These are phyloP conservation scores for Menidia beryllina DNA, from an alignment of 2,113 vertebrate species.

Conservation along the genomic window DNA sequence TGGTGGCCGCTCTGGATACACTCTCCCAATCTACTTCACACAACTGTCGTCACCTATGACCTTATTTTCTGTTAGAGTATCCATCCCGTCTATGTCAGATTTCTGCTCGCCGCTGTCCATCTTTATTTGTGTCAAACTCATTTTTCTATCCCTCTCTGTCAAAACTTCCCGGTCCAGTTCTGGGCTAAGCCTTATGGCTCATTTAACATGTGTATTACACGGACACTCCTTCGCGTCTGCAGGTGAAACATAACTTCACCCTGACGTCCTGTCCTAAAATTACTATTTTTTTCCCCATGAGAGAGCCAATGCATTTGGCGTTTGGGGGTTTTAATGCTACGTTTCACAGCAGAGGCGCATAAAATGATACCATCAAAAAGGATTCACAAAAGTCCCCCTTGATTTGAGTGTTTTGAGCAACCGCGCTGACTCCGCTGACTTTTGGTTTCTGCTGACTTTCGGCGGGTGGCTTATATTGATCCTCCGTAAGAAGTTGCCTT, in stretches of 20 bases:
- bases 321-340: constrained; percentile 15
- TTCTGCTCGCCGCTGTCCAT: background rate
- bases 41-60: constrained; percentile 14
- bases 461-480: no score
- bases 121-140: background rate
- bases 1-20: constrained; percentile 20
- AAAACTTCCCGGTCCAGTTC: background rate
- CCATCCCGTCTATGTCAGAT: constrained; percentile 4
- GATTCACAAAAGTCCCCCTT: background rate
- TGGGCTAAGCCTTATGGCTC: constrained; percentile 23
- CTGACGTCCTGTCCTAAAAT: background rate
- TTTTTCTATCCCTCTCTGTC: background rate
- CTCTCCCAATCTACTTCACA: constrained; percentile 14
- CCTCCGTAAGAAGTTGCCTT: no score
- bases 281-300: constrained; percentile 23
- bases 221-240: constrained; percentile 9
- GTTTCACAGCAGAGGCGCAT: constrained; percentile 28
- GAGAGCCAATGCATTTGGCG: background rate
- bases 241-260: background rate
- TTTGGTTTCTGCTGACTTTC: no score
- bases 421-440: background rate
- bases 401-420: background rate
- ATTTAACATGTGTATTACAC: constrained; percentile 27
- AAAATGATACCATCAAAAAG: constrained; percentile 6
- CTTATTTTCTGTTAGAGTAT: background rate